A percentile compares a stretch with the other conserved stretches of the same genome.
phyloP scores from a whole-genome alignment of 2,797 vertebrate genomes.

The Philypnodon macrostomus region DNA sequence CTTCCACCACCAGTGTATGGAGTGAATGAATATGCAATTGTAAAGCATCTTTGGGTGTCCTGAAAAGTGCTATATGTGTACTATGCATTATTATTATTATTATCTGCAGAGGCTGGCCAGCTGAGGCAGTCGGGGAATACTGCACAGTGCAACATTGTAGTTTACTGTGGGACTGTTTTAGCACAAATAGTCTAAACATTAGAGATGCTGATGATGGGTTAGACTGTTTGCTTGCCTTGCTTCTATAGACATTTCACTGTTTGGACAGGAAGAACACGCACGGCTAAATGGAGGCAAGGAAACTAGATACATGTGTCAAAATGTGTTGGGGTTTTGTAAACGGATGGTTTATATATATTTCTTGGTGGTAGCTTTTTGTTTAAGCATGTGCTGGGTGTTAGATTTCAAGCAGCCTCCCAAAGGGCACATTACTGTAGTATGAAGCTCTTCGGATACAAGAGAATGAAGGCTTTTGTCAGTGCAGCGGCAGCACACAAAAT shows the following conservation, averaged over 20 bases:
- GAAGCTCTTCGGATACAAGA: slow-evolving; percentile 33
- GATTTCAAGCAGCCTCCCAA: slow-evolving; percentile 51
- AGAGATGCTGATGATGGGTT: slow-evolving; percentile 29
- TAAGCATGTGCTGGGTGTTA: slow-evolving; percentile 33
- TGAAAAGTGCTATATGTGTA: too few species aligned
- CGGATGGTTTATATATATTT: slow-evolving; percentile 43
- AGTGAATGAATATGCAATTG: too few species aligned
- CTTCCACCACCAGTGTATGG: too few species aligned
- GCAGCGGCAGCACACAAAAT: slow-evolving; percentile 15
- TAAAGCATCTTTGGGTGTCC: too few species aligned
- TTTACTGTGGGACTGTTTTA: slow-evolving; percentile 50
- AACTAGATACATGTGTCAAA: slow-evolving; percentile 47
- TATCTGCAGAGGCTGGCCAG: slow-evolving; percentile 52
- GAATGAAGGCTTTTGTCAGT: slow-evolving; percentile 28
- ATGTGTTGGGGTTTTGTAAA: slow-evolving; percentile 45
- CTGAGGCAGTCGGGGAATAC: slow-evolving; percentile 40
- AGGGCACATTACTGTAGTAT: slow-evolving; percentile 31
- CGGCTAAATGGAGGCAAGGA: slow-evolving; percentile 43
- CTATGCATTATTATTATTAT: too few species aligned
- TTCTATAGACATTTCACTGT: slow-evolving; percentile 36
- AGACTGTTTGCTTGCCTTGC: slow-evolving; percentile 12
- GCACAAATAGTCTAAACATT: slow-evolving; percentile 37
- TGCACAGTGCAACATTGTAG: slow-evolving; percentile 42
- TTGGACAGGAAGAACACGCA: slow-evolving; percentile 43
- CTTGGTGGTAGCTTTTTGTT: slow-evolving; percentile 18